Base-by-base conservation (phyloP, 2,113 vertebrate genomes). In the Saimiri boliviensis region DNA sequence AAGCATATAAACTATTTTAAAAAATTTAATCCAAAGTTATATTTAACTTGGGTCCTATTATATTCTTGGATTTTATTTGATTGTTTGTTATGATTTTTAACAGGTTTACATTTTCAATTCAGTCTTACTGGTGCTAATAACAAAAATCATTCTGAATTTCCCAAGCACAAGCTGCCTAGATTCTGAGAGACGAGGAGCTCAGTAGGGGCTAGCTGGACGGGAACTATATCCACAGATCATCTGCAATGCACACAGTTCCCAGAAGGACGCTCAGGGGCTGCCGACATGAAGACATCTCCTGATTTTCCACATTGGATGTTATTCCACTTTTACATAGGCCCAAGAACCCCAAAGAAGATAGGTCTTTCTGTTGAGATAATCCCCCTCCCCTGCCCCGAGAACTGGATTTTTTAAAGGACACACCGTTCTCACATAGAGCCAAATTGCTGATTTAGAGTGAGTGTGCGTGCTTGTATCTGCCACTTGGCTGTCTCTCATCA, bases 351-450 rank as follows among this genome's bases (percentile, higher is more conserved):
- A 77, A 12, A 54, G 63, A 86, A 96, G 68, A 77, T 7, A 49
- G 32, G 10, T 88, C 45, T 89, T 86, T 86, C 96, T 92, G 45
- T 81, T 37, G 52, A 66, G 71, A 91, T 17, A 32, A 11, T 71
- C 47, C 60, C 42, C 49, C n/a, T 30, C 10, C 47, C 47, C 60
- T 27, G 27, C 27, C 2, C 42, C 49, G 54, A 85, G 74, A 56
- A 70, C 47, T 49, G 13, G 58, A 27, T 12, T 93, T 94, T 63
- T 76, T 68, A 47, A 52, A 89, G 93, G 63, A 94, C 97, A 88
- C 49, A 58, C 91, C 93, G 95, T 95, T 91, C 85, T 89, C n/a
- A n/a, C 20, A 87, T n/a, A 84, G 77, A 81, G 74, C 60, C 85
- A 70, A 10, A 21, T 42, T 21, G 49, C 70, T 17, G 1, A 68